Base-by-base conservation (phyloP, 1,140 invertebrate species). In the Nixonia krombeini region DNA sequence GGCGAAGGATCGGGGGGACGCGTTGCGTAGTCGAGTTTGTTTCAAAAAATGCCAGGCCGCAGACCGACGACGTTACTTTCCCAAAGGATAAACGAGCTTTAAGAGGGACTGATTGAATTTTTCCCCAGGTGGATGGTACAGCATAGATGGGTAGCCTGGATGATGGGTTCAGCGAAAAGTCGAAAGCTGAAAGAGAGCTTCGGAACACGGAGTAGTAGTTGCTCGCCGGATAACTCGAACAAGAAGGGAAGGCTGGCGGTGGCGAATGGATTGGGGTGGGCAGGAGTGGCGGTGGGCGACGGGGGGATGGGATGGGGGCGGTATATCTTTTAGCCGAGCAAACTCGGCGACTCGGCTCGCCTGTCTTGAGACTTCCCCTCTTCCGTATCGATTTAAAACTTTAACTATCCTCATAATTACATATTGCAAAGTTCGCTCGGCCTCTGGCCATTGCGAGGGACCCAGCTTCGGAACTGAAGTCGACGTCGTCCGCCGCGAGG, bases 331-430 rank as follows among this genome's bases (percentile, higher is more conserved):
- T 55, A 66, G 44, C 45, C 25, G 46, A 61, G 50, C 37, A 64
- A 71, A 68, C 58, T 70, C 59, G 37, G 63, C 58, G 57, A 65
- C 67, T 63, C 51, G 47, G 53, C 33, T 52, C 21, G 37, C 44
- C 16, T 37, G 53, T 63, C 56, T 47, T 41, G 42, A 51, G 45
- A 74, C 64, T 74, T 73, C 67, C 59, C 61, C 51, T 47, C 61
- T 71, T 71, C 37, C 50, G 65, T 73, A 78, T 79, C 76, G 77
- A 79, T 82, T 80, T 70, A 76, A 80, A 83, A 81, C 76, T 82
- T 81, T 75, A 76, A 82, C 78, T 76, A 78, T 79, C 73, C 73
- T 70, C 66, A 72, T 81, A 81, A 83, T 83, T 76, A 78, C 78
- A 81, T 82, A 82, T 80, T 73, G 74, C 77, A 44, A 81, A 82